These are phyloP conservation scores for Pelusios castaneus DNA, from an alignment of 2,113 vertebrate species.

Conservation along the genomic window DNA sequence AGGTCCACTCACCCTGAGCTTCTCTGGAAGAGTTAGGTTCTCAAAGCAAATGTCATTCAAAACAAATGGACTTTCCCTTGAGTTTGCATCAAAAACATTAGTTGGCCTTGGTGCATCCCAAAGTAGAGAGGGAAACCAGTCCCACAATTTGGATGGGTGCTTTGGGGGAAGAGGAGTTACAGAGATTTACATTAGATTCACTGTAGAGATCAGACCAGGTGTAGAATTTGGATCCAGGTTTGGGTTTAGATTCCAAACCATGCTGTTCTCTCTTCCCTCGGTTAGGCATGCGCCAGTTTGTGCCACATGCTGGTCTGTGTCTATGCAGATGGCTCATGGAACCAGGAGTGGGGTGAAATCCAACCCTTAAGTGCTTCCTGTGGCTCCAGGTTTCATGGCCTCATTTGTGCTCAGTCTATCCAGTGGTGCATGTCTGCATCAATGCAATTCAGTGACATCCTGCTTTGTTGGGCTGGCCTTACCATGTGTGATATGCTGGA, in stretches of 20 bases:
- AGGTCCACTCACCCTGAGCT: background rate
- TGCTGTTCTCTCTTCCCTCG: rapidly evolving
- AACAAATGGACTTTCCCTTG: background rate
- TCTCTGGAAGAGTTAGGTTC: background rate
- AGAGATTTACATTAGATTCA: background rate
- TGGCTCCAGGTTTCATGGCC: background rate
- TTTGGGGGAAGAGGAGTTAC: background rate
- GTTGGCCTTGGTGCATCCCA: background rate
- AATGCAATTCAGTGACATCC: background rate
- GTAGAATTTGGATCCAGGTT: background rate
- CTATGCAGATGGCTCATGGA: background rate
- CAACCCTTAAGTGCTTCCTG: background rate
- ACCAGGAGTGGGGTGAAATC: background rate
- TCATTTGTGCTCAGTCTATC: background rate
- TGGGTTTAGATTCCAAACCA: background rate
- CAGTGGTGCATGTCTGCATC: background rate
- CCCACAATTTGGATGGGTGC: background rate
- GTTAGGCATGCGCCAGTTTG: rapidly evolving
- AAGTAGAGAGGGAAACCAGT: background rate
- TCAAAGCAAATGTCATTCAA: background rate
- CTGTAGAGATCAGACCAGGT: no score
- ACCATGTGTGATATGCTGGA: background rate
- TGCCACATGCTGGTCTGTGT: background rate
- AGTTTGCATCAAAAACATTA: background rate
- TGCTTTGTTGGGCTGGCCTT: background rate